phyloP scores from a whole-genome alignment of 2,113 vertebrate species.

The Actinemys pallida region DNA sequence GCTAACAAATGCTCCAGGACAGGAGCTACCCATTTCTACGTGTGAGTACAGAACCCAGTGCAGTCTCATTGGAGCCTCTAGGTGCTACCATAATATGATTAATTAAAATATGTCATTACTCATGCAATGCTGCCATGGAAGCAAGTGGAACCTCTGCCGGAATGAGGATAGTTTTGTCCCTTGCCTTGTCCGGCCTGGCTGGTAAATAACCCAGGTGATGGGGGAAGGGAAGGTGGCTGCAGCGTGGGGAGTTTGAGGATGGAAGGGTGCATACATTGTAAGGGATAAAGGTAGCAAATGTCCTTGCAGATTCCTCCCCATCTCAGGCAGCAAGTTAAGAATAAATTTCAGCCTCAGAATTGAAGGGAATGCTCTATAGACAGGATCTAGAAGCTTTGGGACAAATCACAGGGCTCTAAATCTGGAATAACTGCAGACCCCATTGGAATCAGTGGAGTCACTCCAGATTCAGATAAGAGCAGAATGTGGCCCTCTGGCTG shows the following conservation, averaged over 20 bases:
- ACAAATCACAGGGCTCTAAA: no score
- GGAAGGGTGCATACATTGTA: background rate
- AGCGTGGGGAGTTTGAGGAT: background rate
- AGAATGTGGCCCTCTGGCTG: background rate
- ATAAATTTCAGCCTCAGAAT: no score
- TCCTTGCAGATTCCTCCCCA: no score
- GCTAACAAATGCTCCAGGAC: no score
- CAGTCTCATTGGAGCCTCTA: no score
- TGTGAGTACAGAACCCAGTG: background rate
- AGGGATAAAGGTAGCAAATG: background rate
- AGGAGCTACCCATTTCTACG: background rate
- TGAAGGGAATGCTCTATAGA: no score
- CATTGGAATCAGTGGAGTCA: background rate
- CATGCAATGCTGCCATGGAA: no score
- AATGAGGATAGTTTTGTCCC: background rate
- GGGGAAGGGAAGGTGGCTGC: background rate
- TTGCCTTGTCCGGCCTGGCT: background rate
- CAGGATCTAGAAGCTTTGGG: no score
- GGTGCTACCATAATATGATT: no score
- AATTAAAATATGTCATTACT: no score
- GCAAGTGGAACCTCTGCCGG: no score
- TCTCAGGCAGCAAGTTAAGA: no score
- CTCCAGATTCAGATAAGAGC: background rate
- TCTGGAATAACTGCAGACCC: background rate
- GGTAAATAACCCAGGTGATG: background rate